Conservation (phyloP, 2,797 vertebrate genomes). For the Sebastes trivittatus region DNA sequence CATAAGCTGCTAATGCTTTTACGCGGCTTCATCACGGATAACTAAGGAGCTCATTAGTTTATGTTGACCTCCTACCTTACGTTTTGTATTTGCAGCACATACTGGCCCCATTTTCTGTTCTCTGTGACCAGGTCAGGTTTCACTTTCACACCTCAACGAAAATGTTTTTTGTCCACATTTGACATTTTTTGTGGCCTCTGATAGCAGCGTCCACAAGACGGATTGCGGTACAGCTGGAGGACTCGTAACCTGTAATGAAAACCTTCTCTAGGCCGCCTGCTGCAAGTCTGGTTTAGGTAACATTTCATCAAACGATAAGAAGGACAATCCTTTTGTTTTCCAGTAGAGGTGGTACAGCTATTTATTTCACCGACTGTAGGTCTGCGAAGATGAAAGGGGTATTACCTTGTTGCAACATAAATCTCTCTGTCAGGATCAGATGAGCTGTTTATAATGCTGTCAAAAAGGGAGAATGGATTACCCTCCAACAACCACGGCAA, state of each 20-base stretch:
- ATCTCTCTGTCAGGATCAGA: conserved; percentile 29
- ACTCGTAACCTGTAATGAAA: background rate
- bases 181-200: background rate
- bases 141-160: background rate
- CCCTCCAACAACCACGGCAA: background rate
- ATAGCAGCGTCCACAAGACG: background rate
- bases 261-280: background rate
- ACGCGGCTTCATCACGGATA: background rate
- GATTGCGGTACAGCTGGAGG: background rate
- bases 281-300: conserved; percentile 1
- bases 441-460: conserved; percentile 30
- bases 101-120: background rate
- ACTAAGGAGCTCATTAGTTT: conserved; percentile 13
- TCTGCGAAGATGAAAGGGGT: conserved; percentile 15
- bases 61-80: background rate
- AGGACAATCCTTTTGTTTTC: background rate
- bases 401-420: conserved; percentile 38
- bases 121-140: background rate
- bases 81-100: background rate
- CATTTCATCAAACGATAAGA: background rate
- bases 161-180: background rate
- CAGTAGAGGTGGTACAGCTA: background rate
- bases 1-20: conserved; percentile 26
- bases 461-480: conserved; percentile 29
- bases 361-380: conserved; percentile 6